Evolutionary conservation across 2,113 vertebrate species (phyloP).

Genomic region (Amphilophus citrinellus): DNA sequence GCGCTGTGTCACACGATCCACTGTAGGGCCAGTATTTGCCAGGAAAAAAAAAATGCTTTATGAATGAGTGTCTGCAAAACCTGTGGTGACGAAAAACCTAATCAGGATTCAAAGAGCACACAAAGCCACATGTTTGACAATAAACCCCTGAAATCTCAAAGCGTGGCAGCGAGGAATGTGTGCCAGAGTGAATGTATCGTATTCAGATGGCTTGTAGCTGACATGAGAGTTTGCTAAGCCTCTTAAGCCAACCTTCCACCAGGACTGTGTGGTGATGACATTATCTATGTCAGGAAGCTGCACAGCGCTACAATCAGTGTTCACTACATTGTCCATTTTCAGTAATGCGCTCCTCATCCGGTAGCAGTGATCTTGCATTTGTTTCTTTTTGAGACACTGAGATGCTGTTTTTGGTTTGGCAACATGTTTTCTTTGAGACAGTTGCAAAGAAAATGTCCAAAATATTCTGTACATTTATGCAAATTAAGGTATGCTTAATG

Average conservation of each 20-base stretch:
- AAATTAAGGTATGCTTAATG: neutral
- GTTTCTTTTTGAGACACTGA: neutral
- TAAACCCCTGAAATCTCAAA: slow-evolving; percentile 38
- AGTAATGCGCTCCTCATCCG: neutral
- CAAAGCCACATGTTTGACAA: slow-evolving; percentile 33
- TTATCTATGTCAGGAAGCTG: slow-evolving; percentile 46
- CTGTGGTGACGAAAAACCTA: neutral
- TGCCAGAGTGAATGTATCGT: slow-evolving; percentile 40
- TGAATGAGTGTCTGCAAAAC: slow-evolving; percentile 13
- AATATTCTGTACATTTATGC: neutral
- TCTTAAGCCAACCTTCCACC: slow-evolving; percentile 58
- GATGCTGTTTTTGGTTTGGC: neutral
- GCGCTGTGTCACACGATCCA: neutral
- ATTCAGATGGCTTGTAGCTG: slow-evolving; percentile 52
- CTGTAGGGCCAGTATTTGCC: neutral
- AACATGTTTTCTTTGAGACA: neutral
- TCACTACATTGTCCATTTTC: slow-evolving; percentile 20
- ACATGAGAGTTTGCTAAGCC: slow-evolving; percentile 70
- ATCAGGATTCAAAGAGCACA: slow-evolving; percentile 27
- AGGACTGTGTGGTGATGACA: slow-evolving; percentile 46
- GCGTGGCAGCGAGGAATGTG: slow-evolving; percentile 32
- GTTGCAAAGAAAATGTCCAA: neutral
- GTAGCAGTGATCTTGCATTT: neutral
- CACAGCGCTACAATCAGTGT: neutral
- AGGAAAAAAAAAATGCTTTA: neutral